Evolutionary conservation across 2,888 invertebrate species (phyloP).

Genomic region (Temnothorax unifasciatus): DNA sequence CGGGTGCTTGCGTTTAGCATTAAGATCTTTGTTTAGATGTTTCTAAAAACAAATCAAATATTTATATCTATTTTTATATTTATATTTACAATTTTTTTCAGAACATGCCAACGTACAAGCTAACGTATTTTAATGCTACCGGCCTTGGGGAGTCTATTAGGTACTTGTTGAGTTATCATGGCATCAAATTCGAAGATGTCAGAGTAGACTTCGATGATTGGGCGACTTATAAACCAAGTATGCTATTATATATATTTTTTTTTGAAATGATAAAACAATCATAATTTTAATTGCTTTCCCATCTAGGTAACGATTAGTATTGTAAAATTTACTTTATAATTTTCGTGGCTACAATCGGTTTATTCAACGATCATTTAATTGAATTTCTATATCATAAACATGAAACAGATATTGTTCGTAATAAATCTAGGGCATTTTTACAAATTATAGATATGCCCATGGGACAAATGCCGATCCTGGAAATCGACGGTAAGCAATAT

Average conservation of each 20-base stretch:
- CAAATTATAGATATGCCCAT: conserved; percentile 85
- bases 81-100: conserved; percentile 28
- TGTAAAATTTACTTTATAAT: neutral
- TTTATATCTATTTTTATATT: neutral
- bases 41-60: neutral
- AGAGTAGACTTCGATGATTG: conserved; percentile 81
- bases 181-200: conserved; percentile 85
- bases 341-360: neutral
- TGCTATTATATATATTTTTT: neutral
- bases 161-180: conserved; percentile 82
- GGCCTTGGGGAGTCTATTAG: conserved; percentile 86
- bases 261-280: neutral
- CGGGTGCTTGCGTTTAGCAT: neutral
- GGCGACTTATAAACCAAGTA: conserved; percentile 78
- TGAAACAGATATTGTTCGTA: neutral
- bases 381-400: neutral
- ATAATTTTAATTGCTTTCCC: neutral
- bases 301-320: neutral
- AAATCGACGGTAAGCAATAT: conserved; percentile 86
- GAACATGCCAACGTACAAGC: conserved; percentile 80
- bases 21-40: neutral
- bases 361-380: neutral
- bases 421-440: neutral
- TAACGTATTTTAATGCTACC: conserved; percentile 85
- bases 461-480: conserved; percentile 86